These are phyloP conservation scores for Menura novaehollandiae DNA, from an alignment of 2,113 vertebrate species.

Conservation along the genomic window DNA sequence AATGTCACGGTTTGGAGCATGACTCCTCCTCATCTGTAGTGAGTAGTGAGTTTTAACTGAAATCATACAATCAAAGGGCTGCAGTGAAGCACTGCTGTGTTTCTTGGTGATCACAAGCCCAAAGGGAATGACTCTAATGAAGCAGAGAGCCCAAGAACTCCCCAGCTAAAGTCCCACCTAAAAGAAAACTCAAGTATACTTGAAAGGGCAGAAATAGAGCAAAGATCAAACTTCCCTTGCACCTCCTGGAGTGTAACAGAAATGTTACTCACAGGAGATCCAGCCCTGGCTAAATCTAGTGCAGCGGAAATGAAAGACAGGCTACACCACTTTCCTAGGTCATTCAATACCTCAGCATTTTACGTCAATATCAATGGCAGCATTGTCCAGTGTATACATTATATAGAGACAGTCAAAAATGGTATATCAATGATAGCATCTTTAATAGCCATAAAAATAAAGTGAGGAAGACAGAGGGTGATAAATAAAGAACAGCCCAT, in stretches of 20 bases:
- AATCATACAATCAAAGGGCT: neutral
- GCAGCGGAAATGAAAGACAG: neutral
- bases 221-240: neutral
- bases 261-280: neutral
- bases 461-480: slow-evolving; percentile 26
- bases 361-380: neutral
- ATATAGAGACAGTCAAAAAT: slow-evolving; percentile 32
- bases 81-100: neutral
- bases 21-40: neutral
- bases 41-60: neutral
- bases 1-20: fast-evolving
- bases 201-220: neutral
- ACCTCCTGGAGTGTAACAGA: neutral
- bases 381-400: neutral
- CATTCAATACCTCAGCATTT: slow-evolving; percentile 4
- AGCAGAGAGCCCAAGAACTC: neutral
- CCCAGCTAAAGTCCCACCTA: neutral
- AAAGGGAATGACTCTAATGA: neutral
- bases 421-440: slow-evolving; percentile 49
- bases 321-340: neutral
- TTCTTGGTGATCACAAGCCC: neutral
- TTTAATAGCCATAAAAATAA: slow-evolving; percentile 62
- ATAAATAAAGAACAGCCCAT: slow-evolving; percentile 30
- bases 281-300: neutral
- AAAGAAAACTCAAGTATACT: neutral